A percentile compares a stretch with the other conserved stretches of the same genome.
These are phyloP conservation scores for Gastracanthus pulcherrimus DNA, from an alignment of 2,888 invertebrate genomes.

Conservation along the genomic window DNA sequence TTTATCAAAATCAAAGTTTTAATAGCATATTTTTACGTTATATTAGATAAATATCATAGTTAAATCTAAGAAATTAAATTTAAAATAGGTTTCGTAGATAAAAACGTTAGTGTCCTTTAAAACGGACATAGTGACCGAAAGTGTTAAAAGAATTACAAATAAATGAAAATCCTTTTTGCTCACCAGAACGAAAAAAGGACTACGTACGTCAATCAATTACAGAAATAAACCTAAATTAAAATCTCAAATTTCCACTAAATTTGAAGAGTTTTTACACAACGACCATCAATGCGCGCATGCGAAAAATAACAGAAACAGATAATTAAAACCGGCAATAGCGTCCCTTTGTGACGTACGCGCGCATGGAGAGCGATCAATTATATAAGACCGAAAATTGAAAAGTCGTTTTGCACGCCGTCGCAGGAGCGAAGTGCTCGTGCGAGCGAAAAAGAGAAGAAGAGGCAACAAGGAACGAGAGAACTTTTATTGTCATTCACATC, in stretches of 20 bases:
- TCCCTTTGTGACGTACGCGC: not conserved
- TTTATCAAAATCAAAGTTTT: no score
- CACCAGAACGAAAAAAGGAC: no score
- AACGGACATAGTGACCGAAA: no score
- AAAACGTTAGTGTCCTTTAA: no score
- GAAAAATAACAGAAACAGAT: not conserved
- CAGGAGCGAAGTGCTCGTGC: not conserved
- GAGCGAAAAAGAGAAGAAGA: not conserved
- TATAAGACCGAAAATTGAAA: not conserved
- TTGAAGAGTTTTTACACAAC: not conserved
- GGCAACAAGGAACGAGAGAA: not conserved
- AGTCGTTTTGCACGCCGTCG: not conserved
- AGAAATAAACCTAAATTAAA: not conserved
- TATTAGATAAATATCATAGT: no score
- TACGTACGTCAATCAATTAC: no score
- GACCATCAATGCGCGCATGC: not conserved
- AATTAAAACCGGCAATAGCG: slow-evolving; percentile 26
- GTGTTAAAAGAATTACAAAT: no score
- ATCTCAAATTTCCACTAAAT: not conserved
- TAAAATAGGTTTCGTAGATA: no score
- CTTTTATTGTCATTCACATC: slow-evolving; percentile 7
- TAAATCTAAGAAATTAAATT: no score
- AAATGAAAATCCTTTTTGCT: no score
- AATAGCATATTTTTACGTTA: no score
- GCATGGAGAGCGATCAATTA: no score